Conservation (phyloP, 2,888 invertebrate species). For the Tetheella fluctuosa region DNA sequence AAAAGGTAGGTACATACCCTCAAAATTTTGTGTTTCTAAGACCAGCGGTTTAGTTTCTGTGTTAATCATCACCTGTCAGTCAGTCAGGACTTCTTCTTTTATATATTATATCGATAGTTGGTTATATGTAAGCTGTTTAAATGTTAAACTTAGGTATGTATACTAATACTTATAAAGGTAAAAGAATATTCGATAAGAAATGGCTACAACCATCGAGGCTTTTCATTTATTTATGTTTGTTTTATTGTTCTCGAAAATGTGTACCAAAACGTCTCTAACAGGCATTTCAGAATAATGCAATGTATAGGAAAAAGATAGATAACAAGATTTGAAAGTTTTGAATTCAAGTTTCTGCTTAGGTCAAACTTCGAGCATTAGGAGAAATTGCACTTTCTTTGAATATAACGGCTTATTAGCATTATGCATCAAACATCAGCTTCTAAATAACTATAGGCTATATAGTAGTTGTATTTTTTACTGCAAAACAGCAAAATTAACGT, state of each 20-base stretch:
- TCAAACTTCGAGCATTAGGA: constrained; percentile 10
- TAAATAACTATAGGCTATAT: too few relatives aligned
- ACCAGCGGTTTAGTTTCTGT: too few relatives aligned
- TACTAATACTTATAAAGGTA: too few relatives aligned
- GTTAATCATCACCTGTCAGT: too few relatives aligned
- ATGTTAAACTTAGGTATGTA: neutral
- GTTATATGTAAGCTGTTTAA: too few relatives aligned
- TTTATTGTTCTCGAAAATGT: neutral
- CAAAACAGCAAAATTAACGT: too few relatives aligned
- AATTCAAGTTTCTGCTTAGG: constrained; percentile 2
- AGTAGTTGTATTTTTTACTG: too few relatives aligned
- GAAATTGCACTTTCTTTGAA: constrained; percentile 13
- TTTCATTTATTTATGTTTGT: neutral
- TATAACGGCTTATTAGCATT: neutral
- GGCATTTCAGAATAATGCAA: neutral
- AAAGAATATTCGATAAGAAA: neutral
- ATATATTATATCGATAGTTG: too few relatives aligned
- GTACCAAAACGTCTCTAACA: neutral
- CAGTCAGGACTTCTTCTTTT: too few relatives aligned
- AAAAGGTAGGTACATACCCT: too few relatives aligned
- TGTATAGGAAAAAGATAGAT: neutral
- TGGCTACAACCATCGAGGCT: too few relatives aligned
- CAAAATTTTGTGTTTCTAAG: too few relatives aligned
- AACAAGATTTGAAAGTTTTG: constrained; percentile 2
- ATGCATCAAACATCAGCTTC: neutral